Conservation (phyloP, 2,888 invertebrate genomes). For the Rhagonycha fulva region DNA sequence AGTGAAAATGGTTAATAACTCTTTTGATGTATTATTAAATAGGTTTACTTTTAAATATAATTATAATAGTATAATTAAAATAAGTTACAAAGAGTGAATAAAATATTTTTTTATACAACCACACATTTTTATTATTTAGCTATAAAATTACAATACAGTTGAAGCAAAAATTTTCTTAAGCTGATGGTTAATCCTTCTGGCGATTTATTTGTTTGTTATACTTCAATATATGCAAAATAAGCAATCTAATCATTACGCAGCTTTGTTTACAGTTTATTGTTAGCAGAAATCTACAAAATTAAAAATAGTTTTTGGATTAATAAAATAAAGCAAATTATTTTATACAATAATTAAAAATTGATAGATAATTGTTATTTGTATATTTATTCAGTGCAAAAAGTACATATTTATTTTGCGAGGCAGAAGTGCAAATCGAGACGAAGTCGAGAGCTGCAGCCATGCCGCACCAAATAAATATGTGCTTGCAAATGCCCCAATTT, state of each 20-base stretch:
- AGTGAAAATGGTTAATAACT: not conserved
- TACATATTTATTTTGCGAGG: too few relatives aligned
- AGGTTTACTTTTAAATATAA: not conserved
- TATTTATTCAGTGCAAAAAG: too few relatives aligned
- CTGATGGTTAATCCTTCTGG: not conserved
- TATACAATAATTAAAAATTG: too few relatives aligned
- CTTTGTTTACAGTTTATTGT: not conserved
- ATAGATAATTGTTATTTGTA: too few relatives aligned
- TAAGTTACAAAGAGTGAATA: not conserved
- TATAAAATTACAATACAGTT: not conserved
- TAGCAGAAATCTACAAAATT: not conserved
- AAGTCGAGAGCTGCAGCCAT: too few relatives aligned
- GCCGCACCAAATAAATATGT: too few relatives aligned
- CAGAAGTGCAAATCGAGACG: too few relatives aligned
- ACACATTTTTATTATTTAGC: not conserved
- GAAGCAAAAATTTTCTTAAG: not conserved
- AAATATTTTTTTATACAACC: not conserved
- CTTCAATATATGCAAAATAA: slow-evolving; percentile 1
- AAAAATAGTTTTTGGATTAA: not conserved
- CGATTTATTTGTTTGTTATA: not conserved
- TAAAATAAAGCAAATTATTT: too few relatives aligned
- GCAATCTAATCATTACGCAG: not conserved
- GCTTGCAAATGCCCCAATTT: too few relatives aligned
- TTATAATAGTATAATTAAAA: not conserved
- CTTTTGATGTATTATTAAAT: not conserved